Evolutionary conservation across 2,888 invertebrate species (phyloP).

Genomic region (Watsonalla cultraria): DNA sequence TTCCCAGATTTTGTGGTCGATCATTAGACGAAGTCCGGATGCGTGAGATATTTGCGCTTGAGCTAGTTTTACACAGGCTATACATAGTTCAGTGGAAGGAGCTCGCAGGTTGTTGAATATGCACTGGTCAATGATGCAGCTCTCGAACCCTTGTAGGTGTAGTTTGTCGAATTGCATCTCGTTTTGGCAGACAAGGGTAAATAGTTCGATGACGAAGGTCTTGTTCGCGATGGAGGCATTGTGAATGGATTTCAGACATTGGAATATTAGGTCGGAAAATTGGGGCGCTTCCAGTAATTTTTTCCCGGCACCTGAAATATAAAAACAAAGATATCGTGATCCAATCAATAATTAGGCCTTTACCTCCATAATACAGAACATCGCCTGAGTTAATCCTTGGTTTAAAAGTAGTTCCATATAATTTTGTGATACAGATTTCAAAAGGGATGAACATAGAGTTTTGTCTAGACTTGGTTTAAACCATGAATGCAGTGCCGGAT

Average conservation of each 20-base stretch:
- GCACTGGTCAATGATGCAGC: conserved; percentile 13
- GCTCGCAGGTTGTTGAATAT: conserved; percentile 15
- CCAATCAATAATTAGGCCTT: no score
- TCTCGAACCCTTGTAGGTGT: conserved; percentile 21
- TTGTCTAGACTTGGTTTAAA: no score
- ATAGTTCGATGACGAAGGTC: conserved; percentile 29
- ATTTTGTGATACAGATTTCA: no score
- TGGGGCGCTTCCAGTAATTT: conserved; percentile 29
- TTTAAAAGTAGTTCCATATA: no score
- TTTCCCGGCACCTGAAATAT: conserved; percentile 31
- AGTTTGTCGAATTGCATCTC: conserved; percentile 39
- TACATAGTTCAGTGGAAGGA: conserved; percentile 16
- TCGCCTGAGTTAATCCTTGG: no score
- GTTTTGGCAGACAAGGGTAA: conserved; percentile 29
- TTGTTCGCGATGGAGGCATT: conserved; percentile 24
- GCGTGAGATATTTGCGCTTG: conserved; percentile 25
- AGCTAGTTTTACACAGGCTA: conserved; percentile 23
- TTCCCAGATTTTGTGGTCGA: conserved; percentile 26
- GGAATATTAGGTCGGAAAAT: conserved; percentile 34
- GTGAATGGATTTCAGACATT: conserved; percentile 22
- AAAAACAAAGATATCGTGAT: neutral
- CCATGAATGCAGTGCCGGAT: no score
- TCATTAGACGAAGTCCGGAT: conserved; percentile 26
- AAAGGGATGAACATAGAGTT: no score
- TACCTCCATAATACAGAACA: no score